Base-by-base conservation (phyloP, 2,888 invertebrate species). In the Agonum fuliginosum region DNA sequence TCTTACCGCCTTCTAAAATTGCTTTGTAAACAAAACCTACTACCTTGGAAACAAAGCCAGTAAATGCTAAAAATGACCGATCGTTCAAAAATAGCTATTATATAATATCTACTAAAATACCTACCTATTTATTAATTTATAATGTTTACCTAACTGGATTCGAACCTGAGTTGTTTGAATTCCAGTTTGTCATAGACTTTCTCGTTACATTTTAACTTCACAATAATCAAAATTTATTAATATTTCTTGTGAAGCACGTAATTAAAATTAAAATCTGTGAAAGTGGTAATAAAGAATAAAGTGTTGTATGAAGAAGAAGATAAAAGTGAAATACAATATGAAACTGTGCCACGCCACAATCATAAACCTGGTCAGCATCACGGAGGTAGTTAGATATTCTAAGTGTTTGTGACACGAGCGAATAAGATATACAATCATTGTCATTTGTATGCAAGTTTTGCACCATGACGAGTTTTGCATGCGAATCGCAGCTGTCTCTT, bases 261-360 rank as follows among this genome's bases (percentile, higher is more conserved):
- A 54, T 54, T 24, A 22, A 24, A 17, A 62, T 62, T 12, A 62
- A 62, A 62, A 62, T 12, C 30, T 62, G 58, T n/a, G 58, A 62
- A 62, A 62, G 58, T 27, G n/a, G n/a, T 2, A 10, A 1, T 6
- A 34, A n/a, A n/a, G n/a, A n/a, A n/a, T n/a, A n/a, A n/a, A n/a
- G n/a, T n/a, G 34, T n/a, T 1, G 22, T 54, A 54, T 54, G 24
- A 54, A 24, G 22, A 54, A n/a, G n/a, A 8, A 30, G 30, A 62
- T 62, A 62, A 62, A 62, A 62, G 58, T 62, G 58, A 62, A 62
- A 62, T 30, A 62, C 58, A 62, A 62, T 62, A 62, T 17, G 54
- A 30, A 62, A 17, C 58, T 17, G 19, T 62, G 58, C 30, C 58
- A 30, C 30, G 58, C 30, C 58, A 30, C 30, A 62, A 14, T 62